Conservation (phyloP, 2,888 invertebrate genomes). For the Dryobotodes eremita region DNA sequence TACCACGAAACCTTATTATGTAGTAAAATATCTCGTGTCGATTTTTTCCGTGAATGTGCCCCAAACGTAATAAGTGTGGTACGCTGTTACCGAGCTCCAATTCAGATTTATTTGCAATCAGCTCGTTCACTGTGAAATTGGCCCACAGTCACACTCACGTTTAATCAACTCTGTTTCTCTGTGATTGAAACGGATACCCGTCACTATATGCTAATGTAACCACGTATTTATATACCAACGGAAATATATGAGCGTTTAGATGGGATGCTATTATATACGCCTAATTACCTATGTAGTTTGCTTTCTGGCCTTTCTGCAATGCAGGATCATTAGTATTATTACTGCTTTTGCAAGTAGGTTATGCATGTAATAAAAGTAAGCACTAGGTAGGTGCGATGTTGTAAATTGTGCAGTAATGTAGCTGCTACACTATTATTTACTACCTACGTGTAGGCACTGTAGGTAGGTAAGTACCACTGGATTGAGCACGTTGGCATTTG, state of each 20-base stretch:
- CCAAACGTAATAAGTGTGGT: slow-evolving; percentile 52
- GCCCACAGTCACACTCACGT: slow-evolving; percentile 66
- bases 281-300: background rate
- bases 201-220: slow-evolving; percentile 53
- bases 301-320: slow-evolving; percentile 27
- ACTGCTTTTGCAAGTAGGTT: slow-evolving; percentile 26
- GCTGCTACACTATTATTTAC: slow-evolving; percentile 17
- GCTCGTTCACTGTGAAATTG: slow-evolving; percentile 75
- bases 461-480: background rate
- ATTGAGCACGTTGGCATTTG: slow-evolving; percentile 28
- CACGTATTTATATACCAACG: slow-evolving; percentile 10
- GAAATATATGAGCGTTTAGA: slow-evolving; percentile 10
- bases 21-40: slow-evolving; percentile 10
- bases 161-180: slow-evolving; percentile 73
- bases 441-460: slow-evolving; percentile 1
- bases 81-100: slow-evolving; percentile 33
- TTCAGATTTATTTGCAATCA: slow-evolving; percentile 76
- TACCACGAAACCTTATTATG: slow-evolving; percentile 10
- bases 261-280: background rate
- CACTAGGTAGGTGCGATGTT: slow-evolving; percentile 12
- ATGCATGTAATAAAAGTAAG: slow-evolving; percentile 31
- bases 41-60: slow-evolving; percentile 27
- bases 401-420: slow-evolving; percentile 37
- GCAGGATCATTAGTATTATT: slow-evolving; percentile 25
- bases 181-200: slow-evolving; percentile 68